These are phyloP conservation scores for Nyctereutes procyonoides DNA, from an alignment of 2,113 vertebrate genomes.

Conservation along the genomic window DNA sequence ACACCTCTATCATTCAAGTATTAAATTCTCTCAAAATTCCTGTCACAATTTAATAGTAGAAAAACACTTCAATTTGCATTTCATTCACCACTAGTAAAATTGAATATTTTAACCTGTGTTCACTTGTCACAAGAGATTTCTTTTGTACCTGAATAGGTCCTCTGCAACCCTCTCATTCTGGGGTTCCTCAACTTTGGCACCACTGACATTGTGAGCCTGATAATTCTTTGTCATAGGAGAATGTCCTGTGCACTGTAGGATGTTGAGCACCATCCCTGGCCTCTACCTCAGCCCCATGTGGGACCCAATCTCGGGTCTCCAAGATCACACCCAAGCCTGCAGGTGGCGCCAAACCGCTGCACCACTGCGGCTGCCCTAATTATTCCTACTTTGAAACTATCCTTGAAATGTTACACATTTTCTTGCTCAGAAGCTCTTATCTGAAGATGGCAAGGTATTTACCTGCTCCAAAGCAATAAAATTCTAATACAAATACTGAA, in stretches of 20 bases:
- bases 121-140: neutral
- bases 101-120: neutral
- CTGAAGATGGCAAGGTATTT: neutral
- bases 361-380: too few species aligned
- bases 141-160: neutral
- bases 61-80: neutral
- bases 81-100: neutral
- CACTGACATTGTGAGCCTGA: neutral
- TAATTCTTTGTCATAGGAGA: neutral
- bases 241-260: neutral
- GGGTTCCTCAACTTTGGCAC: neutral
- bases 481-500: slow-evolving; percentile 39
- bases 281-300: neutral
- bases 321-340: too few species aligned
- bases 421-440: neutral
- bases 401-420: neutral
- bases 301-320: too few species aligned
- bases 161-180: neutral
- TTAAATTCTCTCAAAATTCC: neutral
- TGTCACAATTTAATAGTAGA: neutral
- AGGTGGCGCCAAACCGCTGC: too few species aligned
- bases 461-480: neutral
- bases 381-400: neutral
- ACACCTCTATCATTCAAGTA: neutral
- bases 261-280: neutral